A percentile compares a stretch with the other conserved stretches of the same genome.
These are phyloP conservation scores for Pristionchus mayeri DNA, from an alignment of 2,888 invertebrate species.

Conservation along the genomic window DNA sequence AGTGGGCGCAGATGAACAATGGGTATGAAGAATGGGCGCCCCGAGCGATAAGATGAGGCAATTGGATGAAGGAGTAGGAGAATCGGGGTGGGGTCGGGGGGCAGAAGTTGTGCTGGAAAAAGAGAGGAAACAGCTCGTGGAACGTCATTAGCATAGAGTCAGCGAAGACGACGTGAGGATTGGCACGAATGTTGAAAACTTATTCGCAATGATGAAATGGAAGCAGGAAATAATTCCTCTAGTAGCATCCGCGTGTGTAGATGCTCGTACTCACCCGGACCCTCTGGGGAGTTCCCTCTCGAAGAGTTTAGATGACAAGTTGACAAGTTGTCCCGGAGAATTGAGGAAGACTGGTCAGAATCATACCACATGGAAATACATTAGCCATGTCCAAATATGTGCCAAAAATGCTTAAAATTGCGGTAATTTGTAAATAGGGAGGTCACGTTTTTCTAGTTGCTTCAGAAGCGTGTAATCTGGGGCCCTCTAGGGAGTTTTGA, in stretches of 20 bases:
- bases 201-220: too few relatives aligned
- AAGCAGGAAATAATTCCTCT: neutral
- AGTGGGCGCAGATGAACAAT: constrained; percentile 20
- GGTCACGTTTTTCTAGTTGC: too few relatives aligned
- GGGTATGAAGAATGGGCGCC: neutral
- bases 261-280: neutral
- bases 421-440: too few relatives aligned
- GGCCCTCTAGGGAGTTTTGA: constrained; percentile 31
- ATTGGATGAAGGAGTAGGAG: neutral
- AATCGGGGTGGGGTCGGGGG: neutral
- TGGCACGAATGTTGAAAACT: too few relatives aligned
- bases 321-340: too few relatives aligned
- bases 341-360: too few relatives aligned
- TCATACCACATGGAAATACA: too few relatives aligned
- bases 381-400: too few relatives aligned
- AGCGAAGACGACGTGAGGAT: neutral
- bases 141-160: neutral
- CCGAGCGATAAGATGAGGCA: constrained; percentile 8
- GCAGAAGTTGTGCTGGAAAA: neutral
- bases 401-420: too few relatives aligned
- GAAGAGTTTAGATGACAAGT: too few relatives aligned
- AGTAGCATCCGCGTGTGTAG: neutral
- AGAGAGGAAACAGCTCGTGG: too few relatives aligned
- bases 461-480: neutral
- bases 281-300: neutral